Evolutionary conservation across 2,113 vertebrate genomes (phyloP).

Genomic region (Argyrosomus japonicus): DNA sequence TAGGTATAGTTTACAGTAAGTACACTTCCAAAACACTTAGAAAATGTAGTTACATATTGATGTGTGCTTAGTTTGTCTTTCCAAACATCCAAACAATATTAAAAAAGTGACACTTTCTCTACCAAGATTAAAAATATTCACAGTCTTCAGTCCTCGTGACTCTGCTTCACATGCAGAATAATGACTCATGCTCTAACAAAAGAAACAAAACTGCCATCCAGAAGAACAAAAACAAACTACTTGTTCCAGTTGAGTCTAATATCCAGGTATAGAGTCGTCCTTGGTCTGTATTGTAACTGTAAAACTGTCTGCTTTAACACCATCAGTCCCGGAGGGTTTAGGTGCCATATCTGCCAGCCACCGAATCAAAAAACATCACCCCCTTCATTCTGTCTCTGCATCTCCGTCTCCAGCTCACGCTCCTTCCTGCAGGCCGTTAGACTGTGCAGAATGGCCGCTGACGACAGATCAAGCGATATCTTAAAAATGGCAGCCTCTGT

Average conservation of each 20-base stretch:
- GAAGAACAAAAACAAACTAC: not conserved
- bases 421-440: slow-evolving; percentile 32
- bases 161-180: slow-evolving; percentile 20
- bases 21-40: not conserved
- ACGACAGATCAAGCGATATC: slow-evolving; percentile 53
- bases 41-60: not conserved
- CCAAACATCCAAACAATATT: not conserved
- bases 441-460: slow-evolving; percentile 25
- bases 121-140: slow-evolving; percentile 14
- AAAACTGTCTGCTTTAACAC: slow-evolving; percentile 38
- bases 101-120: not conserved
- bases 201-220: not conserved
- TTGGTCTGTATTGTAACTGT: slow-evolving; percentile 6
- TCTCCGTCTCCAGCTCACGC: not conserved
- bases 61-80: not conserved
- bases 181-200: slow-evolving; percentile 28
- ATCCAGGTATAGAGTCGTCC: slow-evolving; percentile 1
- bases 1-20: not conserved
- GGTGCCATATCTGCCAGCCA: slow-evolving; percentile 2
- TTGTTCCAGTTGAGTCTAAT: not conserved
- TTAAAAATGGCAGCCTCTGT: slow-evolving; percentile 55
- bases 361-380: not conserved
- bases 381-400: slow-evolving; percentile 4
- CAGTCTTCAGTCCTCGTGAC: slow-evolving; percentile 13
- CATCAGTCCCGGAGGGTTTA: not conserved